Evolutionary conservation across 2,888 invertebrate species (phyloP).

Genomic region (Temnothorax unifasciatus): DNA sequence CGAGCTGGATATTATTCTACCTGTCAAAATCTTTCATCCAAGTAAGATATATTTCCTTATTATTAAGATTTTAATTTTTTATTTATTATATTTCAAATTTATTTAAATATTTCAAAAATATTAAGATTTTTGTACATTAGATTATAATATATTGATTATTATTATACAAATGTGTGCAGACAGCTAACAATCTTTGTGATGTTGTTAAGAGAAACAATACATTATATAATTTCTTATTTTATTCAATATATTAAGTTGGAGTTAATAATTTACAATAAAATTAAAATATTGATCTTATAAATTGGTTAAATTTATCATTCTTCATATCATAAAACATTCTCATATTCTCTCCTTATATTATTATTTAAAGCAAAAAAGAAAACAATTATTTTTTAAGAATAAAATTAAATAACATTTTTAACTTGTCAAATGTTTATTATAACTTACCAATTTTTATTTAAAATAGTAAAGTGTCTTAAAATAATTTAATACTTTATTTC

Average conservation of each 20-base stretch:
- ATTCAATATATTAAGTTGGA: background rate
- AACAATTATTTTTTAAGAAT: background rate
- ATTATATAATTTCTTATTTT: background rate
- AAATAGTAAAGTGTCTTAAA: background rate
- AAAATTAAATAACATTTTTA: background rate
- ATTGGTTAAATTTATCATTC: background rate
- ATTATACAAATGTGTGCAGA: background rate
- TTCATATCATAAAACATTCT: background rate
- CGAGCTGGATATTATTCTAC: conserved; percentile 32
- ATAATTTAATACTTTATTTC: background rate
- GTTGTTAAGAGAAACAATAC: background rate
- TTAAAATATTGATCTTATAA: background rate
- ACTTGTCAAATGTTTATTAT: background rate
- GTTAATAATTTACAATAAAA: background rate
- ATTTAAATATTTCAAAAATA: background rate
- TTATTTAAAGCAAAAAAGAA: background rate
- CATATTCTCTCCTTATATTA: background rate
- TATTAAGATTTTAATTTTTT: background rate
- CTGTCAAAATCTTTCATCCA: conserved; percentile 1
- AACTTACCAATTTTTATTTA: background rate
- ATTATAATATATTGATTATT: conserved; percentile 1
- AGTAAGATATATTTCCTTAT: background rate
- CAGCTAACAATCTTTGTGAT: background rate
- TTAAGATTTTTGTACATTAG: background rate
- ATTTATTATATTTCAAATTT: background rate